phyloP scores from a whole-genome alignment of 1,140 invertebrate species.

The Babylonia areolata region DNA sequence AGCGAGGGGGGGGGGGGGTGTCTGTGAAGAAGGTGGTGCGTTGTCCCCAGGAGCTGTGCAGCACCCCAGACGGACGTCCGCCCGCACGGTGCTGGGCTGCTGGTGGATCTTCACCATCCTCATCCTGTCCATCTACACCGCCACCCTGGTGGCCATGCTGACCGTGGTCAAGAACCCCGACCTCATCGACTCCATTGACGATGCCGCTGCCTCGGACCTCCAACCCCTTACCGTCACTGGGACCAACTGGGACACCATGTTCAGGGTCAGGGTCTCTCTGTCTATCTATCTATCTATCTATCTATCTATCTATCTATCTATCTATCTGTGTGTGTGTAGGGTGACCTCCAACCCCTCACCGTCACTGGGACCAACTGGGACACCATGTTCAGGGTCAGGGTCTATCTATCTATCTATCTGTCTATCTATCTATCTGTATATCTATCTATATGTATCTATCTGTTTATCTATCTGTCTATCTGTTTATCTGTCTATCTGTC shows the following conservation, averaged over 20 bases:
- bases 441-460: too few relatives aligned
- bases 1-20: too few relatives aligned
- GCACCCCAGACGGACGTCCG: slow-evolving; percentile 74
- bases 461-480: too few relatives aligned
- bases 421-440: too few relatives aligned
- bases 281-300: too few relatives aligned
- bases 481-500: too few relatives aligned
- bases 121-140: slow-evolving; percentile 52
- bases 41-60: too few relatives aligned
- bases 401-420: too few relatives aligned
- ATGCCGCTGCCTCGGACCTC: slow-evolving; percentile 42
- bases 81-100: slow-evolving; percentile 45
- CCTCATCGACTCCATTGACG: slow-evolving; percentile 47
- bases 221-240: slow-evolving; percentile 95
- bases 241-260: slow-evolving; percentile 92
- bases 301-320: too few relatives aligned
- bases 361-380: slow-evolving; percentile 93
- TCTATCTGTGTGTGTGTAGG: too few relatives aligned
- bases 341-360: slow-evolving; percentile 86
- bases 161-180: slow-evolving; percentile 41
- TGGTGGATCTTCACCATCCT: slow-evolving; percentile 57
- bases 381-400: slow-evolving; percentile 86
- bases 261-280: slow-evolving; percentile 77
- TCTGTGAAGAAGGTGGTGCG: too few relatives aligned
- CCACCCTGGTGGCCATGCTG: slow-evolving; percentile 54